Conservation (phyloP, 2,888 invertebrate species). For the Scrobipalpa atriplicella region DNA sequence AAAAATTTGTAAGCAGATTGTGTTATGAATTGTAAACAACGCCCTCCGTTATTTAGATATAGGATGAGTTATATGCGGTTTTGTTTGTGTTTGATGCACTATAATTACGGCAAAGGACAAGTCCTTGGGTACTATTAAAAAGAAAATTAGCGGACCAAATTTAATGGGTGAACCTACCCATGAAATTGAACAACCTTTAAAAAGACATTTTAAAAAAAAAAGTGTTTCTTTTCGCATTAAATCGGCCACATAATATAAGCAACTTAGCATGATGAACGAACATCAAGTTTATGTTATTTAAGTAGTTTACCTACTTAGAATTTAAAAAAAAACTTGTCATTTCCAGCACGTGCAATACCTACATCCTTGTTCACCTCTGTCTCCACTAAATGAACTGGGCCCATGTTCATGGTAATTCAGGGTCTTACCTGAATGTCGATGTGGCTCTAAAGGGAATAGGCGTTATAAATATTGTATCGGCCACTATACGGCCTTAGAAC, state of each 20-base stretch:
- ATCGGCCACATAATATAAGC: too few species aligned
- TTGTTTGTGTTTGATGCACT: slow-evolving; percentile 78
- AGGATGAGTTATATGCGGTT: slow-evolving; percentile 74
- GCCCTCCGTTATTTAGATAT: too few species aligned
- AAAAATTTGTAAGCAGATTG: too few species aligned
- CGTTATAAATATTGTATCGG: slow-evolving; percentile 63
- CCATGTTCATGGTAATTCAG: slow-evolving; percentile 74
- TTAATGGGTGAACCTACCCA: too few species aligned
- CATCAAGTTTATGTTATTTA: too few species aligned
- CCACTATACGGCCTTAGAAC: slow-evolving; percentile 37
- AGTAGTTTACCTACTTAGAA: too few species aligned
- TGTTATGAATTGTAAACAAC: too few species aligned
- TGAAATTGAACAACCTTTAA: too few species aligned
- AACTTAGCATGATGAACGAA: too few species aligned
- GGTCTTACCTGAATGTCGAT: slow-evolving; percentile 68
- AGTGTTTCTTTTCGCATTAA: too few species aligned
- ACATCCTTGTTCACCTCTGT: slow-evolving; percentile 28
- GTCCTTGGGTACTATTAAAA: slow-evolving; percentile 69
- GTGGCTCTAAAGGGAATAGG: slow-evolving; percentile 54
- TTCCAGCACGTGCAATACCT: not conserved
- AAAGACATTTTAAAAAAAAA: too few species aligned
- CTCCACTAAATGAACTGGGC: slow-evolving; percentile 65
- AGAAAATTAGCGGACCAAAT: too few species aligned
- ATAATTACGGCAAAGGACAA: slow-evolving; percentile 78
- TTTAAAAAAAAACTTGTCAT: not conserved